phyloP scores from a whole-genome alignment of 2,113 vertebrate species.

The rat (Rattus norvegicus) region GRCr8 NC_086035.1:50518001-50518500 shows the following conservation, averaged over 20 bases:
- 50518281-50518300: conserved; percentile 18
- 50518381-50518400: not conserved
- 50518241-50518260: not conserved
- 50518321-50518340: not conserved
- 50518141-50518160: not conserved
- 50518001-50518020: not conserved
- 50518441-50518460: not conserved
- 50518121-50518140: not conserved
- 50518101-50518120: not conserved
- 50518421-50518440: not conserved
- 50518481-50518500: conserved; percentile 19
- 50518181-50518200: not conserved
- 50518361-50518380: not conserved
- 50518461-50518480: not conserved
- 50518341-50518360: not conserved
- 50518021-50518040: not conserved
- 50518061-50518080: not conserved
- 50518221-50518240: not conserved
- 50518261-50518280: not conserved
- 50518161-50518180: not conserved
- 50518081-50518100: not conserved
- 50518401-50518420: not conserved
- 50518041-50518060: not conserved
- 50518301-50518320: conserved; percentile 41
- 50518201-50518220: not conserved